Conservation (phyloP, 2,888 invertebrate species). For the Lathronympha strigana region DNA sequence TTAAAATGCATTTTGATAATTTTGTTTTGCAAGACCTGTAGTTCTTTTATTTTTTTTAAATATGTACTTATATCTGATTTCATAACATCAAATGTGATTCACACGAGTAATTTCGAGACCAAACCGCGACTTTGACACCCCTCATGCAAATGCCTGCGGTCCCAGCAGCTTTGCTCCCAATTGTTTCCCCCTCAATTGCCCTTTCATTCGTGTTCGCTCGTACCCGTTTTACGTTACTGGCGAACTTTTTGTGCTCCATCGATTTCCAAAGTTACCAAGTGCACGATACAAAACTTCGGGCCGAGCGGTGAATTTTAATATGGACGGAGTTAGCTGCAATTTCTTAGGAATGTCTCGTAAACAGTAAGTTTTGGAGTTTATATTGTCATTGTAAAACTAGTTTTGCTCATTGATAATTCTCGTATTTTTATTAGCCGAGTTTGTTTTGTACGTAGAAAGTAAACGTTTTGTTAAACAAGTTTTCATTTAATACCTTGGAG, state of each 20-base stretch:
- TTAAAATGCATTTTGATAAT: too few relatives aligned
- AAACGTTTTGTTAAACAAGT: too few relatives aligned
- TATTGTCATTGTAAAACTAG: neutral
- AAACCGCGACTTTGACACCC: slow-evolving; percentile 24
- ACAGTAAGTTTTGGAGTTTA: slow-evolving; percentile 13
- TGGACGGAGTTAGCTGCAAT: slow-evolving; percentile 9
- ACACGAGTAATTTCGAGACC: slow-evolving; percentile 1
- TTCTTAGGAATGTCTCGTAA: slow-evolving; percentile 22
- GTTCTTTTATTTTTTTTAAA: neutral
- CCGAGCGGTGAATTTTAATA: slow-evolving; percentile 30
- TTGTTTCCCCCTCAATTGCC: slow-evolving; percentile 38
- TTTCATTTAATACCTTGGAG: too few relatives aligned
- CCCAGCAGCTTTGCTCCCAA: slow-evolving; percentile 30
- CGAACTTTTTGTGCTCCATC: slow-evolving; percentile 34
- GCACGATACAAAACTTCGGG: slow-evolving; percentile 30
- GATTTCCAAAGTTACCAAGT: slow-evolving; percentile 34
- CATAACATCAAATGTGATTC: slow-evolving; percentile 16
- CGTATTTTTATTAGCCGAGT: neutral
- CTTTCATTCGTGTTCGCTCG: slow-evolving; percentile 37
- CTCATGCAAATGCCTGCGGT: slow-evolving; percentile 40
- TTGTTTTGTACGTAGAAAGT: too few relatives aligned
- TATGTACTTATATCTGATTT: neutral
- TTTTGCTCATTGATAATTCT: neutral
- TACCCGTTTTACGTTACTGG: slow-evolving; percentile 33
- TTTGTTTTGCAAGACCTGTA: neutral